Base-by-base conservation (phyloP, 1,140 invertebrate species). In the Palaemon carinicauda region DNA sequence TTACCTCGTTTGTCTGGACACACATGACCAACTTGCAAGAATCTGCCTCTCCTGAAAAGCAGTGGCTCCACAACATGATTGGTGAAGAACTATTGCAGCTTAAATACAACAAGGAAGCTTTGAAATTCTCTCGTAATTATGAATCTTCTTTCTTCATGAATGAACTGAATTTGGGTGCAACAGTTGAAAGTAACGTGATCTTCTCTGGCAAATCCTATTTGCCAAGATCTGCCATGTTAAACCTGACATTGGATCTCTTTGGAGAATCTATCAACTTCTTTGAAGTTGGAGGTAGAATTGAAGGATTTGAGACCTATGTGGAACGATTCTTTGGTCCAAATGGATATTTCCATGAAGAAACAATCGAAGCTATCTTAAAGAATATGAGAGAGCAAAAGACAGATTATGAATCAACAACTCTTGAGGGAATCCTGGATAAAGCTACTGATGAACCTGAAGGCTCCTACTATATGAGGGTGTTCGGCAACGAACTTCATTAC, bases 161-260 rank as follows among this genome's bases (percentile, higher is more conserved):
- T 50, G 92, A 94, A 0, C 90, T 96, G 0, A 96, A 96, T 27
- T n/a, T 95, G 3, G 96, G 95, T 3, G 93, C 94, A 3, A 93
- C 93, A 24, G 89, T 93, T 0, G 96, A 97, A 77, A 92, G 93
- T 69, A 95, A 96, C 89, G 91, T 98, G 0, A 96, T 99, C 89
- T 98, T 95, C 92, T 97, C 97, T 0, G 95, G 96, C 90, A 94
- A 97, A 89, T 97, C 96, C 3, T 98, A 95, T 91, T 90, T 98
- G 0, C 97, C 97, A 0, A 92, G 97, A 81, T 96, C 96, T 0
- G 93, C 93, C 0, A 94, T 92, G 89, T 89, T 97, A 3, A 98
- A 98, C 91, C 90, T 98, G 0, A 97, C 96, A 0, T 92, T 95
- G 1, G 95, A 98, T 90, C 80, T 98, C 1, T 98, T 98, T 90